Evolutionary conservation across 1,140 invertebrate genomes (phyloP).

Genomic region (Sitophilus oryzae): DNA sequence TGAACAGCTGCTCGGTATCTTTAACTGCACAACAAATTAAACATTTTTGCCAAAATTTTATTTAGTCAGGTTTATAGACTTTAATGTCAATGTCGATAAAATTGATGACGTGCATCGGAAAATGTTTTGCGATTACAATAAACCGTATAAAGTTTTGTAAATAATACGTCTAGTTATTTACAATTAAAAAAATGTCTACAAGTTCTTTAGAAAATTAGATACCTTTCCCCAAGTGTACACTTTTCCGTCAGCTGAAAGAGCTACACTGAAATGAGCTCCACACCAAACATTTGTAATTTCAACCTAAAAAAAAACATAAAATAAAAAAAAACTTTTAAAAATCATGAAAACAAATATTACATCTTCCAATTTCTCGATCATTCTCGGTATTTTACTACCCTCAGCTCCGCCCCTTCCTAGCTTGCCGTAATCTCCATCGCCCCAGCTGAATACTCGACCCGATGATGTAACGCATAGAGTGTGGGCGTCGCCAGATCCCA

Average conservation of each 20-base stretch:
- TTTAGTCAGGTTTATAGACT: too few relatives aligned
- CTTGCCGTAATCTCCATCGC: slow-evolving; percentile 82
- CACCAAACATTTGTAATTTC: slow-evolving; percentile 71
- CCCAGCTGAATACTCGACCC: slow-evolving; percentile 83
- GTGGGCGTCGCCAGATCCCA: slow-evolving; percentile 82
- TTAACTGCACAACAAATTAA: too few relatives aligned
- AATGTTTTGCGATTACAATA: too few relatives aligned
- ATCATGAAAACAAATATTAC: slow-evolving; percentile 17
- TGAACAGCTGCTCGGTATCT: too few relatives aligned
- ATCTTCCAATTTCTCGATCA: slow-evolving; percentile 63
- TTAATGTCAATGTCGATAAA: too few relatives aligned
- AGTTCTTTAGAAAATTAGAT: too few relatives aligned
- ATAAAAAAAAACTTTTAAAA: neutral
- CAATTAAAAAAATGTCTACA: neutral
- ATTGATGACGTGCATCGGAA: too few relatives aligned
- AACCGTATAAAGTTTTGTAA: too few relatives aligned
- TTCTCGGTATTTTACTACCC: slow-evolving; percentile 62
- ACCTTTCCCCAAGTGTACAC: slow-evolving; percentile 85
- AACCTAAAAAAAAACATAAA: slow-evolving; percentile 28
- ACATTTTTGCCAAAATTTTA: too few relatives aligned
- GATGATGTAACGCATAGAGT: slow-evolving; percentile 77
- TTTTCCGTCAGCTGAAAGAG: slow-evolving; percentile 57
- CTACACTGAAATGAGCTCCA: slow-evolving; percentile 77
- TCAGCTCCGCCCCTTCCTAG: slow-evolving; percentile 59
- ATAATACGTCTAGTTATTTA: neutral